Conservation (phyloP, 2,888 invertebrate genomes). For the Drosophila robusta region DNA sequence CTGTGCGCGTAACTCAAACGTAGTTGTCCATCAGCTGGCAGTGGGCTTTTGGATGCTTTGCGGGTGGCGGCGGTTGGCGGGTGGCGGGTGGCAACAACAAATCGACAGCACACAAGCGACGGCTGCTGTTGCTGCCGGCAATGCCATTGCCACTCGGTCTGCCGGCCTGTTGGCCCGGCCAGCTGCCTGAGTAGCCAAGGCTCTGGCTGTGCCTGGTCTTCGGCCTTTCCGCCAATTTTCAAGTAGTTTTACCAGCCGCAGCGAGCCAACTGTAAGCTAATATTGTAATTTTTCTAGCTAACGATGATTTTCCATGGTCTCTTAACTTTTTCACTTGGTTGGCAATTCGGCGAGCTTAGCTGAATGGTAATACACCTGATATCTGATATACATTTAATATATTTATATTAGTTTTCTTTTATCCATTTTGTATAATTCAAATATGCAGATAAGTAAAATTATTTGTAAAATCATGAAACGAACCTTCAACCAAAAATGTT, state of each 20-base stretch:
- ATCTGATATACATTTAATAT: too few species aligned
- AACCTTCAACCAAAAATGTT: too few species aligned
- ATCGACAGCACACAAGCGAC: conserved; percentile 27
- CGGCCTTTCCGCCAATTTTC: conserved; percentile 39
- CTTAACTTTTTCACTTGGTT: not conserved
- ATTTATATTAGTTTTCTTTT: too few species aligned
- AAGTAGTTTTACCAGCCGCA: conserved; percentile 43
- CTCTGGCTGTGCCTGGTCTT: conserved; percentile 1
- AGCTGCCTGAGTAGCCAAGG: not conserved
- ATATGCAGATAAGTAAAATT: too few species aligned
- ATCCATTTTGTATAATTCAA: too few species aligned
- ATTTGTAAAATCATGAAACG: too few species aligned
- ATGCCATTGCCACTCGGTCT: conserved; percentile 29
- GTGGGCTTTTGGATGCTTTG: not conserved
- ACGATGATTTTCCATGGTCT: conserved; percentile 18
- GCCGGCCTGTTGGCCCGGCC: not conserved
- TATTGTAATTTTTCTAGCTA: conserved; percentile 60
- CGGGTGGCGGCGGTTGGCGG: not conserved
- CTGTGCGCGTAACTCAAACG: conserved; percentile 75
- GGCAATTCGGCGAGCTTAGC: not conserved
- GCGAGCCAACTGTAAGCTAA: conserved; percentile 44
- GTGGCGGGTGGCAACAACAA: conserved; percentile 19
- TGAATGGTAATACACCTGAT: too few species aligned
- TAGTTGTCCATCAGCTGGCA: conserved; percentile 51
- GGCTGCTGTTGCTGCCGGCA: conserved; percentile 26